phyloP scores from a whole-genome alignment of 1,140 invertebrate species.

The Grapholita molesta region DNA sequence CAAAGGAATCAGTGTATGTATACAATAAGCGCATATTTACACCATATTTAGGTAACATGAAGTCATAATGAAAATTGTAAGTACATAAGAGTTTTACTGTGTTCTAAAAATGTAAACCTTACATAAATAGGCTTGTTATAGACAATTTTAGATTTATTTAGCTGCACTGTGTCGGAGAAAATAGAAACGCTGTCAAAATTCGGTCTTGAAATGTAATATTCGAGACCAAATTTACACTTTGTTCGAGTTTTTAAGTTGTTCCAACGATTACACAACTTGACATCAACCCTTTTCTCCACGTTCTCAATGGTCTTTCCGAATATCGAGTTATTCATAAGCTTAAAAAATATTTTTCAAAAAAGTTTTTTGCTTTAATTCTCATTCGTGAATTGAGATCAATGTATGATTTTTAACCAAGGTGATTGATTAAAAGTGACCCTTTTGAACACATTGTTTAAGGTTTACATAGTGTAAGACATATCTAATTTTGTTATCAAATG shows the following conservation, averaged over 20 bases:
- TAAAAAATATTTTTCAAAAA: neutral
- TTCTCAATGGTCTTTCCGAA: neutral
- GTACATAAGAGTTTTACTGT: conserved; percentile 23
- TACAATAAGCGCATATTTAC: conserved; percentile 18
- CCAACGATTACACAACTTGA: conserved; percentile 30
- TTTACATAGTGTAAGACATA: neutral
- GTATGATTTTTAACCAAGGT: neutral
- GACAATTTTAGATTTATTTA: conserved; percentile 38
- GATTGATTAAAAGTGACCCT: neutral
- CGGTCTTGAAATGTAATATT: conserved; percentile 37
- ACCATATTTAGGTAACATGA: conserved; percentile 21
- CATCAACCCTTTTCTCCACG: neutral
- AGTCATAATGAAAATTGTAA: conserved; percentile 27
- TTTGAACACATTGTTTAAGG: neutral
- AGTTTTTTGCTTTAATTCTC: neutral
- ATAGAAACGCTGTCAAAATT: conserved; percentile 48
- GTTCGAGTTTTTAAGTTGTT: conserved; percentile 19
- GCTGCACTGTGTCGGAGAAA: conserved; percentile 52
- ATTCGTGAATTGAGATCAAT: neutral
- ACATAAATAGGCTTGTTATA: conserved; percentile 42
- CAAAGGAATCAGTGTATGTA: conserved; percentile 25
- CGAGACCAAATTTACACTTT: conserved; percentile 15
- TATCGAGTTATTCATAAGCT: neutral
- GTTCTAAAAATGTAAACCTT: conserved; percentile 27
- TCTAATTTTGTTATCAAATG: conserved; percentile 32